Base-by-base conservation (phyloP, 2,797 vertebrate species). In the Eleutherodactylus coqui region DNA sequence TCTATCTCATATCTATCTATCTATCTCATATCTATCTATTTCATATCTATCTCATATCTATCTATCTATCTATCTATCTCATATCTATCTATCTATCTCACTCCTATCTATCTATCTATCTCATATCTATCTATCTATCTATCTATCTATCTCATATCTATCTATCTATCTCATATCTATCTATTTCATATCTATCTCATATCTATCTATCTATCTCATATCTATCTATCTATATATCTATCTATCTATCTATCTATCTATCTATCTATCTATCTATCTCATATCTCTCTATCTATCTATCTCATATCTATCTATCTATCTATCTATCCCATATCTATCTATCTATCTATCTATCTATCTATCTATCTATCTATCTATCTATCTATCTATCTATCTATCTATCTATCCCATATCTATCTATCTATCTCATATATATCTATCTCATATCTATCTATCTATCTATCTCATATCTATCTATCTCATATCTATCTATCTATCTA, bases 271-370 rank as follows among this genome's bases (percentile, higher is more conserved):
- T 55, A 55, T 55, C 51, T 55, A 55, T 55, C 51, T 55, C 51
- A 19, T 53, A 55, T 55, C 51, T 21, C 5, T 24, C 21, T 55
- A 55, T 55, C 51, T 55, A 55, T 55, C 51, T 55, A 55, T 55
- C n/a, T n/a, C n/a, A n/a, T n/a, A n/a, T n/a, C 51, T 62, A 58
- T 58, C 55, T 58, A 58, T 58, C 55, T 58, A 58, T 58, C 55
- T 58, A 58, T 58, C 55, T 58, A n/a, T 58, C n/a, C 17, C 10
- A 13, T 49, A 49, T 49, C 47, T 8, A 49, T 49, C 47, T 49
- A 49, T 49, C 47, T 49, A 49, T 49, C 47, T 49, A 49, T 49
- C 47, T 51, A n/a, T 13, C 47, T 49, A 49, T 49, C 47, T 8
- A 49, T 49, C 47, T 49, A 49, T 49, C 47, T 49, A 49, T 49